Conservation (phyloP, 2,113 vertebrate genomes). For the Prionailurus viverrinus region DNA sequence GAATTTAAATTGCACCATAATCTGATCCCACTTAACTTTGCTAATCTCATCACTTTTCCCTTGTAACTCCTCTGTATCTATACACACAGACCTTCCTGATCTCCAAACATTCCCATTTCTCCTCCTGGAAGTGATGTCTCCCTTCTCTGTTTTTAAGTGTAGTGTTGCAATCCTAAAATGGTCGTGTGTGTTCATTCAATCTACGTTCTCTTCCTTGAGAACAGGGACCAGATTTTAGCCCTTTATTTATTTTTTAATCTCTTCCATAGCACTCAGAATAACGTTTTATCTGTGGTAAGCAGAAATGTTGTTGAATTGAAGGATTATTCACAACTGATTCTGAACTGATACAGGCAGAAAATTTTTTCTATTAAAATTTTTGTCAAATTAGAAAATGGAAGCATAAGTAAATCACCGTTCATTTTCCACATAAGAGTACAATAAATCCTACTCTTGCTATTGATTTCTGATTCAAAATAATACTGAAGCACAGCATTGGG, state of each 20-base stretch:
- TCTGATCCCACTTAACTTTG: constrained; percentile 21
- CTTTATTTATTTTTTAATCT: not conserved
- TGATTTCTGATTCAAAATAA: constrained; percentile 16
- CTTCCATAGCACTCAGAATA: not conserved
- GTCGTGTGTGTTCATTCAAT: not conserved
- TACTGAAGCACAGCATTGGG: not conserved
- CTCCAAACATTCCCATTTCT: constrained; percentile 11
- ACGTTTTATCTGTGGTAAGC: not conserved
- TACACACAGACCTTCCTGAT: not conserved
- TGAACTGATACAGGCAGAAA: not conserved
- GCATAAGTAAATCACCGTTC: not conserved
- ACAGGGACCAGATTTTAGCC: not conserved
- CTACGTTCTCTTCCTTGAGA: not conserved
- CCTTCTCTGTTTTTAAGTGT: not conserved
- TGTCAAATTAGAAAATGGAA: not conserved
- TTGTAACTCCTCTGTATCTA: not conserved
- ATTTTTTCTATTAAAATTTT: constrained; percentile 51
- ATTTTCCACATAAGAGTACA: not conserved
- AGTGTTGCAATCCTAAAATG: not conserved
- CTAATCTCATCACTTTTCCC: not conserved
- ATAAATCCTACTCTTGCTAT: constrained; percentile 29
- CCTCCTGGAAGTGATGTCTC: not conserved
- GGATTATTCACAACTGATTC: constrained; percentile 8
- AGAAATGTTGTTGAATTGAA: constrained; percentile 50
- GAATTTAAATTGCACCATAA: constrained; percentile 1